These are phyloP conservation scores for Phoebastria nigripes DNA, from an alignment of 2,797 vertebrate genomes.

Conservation along the genomic window DNA sequence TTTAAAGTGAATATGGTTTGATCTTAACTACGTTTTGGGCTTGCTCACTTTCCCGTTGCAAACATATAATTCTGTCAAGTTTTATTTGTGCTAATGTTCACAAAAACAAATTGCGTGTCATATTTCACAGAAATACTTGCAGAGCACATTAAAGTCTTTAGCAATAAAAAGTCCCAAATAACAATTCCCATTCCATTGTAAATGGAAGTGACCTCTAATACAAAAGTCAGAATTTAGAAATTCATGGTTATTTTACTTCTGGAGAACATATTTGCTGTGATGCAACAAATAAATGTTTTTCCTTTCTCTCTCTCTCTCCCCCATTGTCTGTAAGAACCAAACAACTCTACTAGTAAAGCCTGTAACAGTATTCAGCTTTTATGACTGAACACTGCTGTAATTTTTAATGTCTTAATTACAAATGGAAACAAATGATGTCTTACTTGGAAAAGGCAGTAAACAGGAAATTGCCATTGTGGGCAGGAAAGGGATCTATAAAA, in stretches of 20 bases:
- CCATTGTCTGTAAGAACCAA: neutral
- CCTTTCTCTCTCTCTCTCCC: neutral
- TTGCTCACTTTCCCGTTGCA: neutral
- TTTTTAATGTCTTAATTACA: neutral
- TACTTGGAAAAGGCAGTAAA: slow-evolving; percentile 28
- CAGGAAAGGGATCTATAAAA: slow-evolving; percentile 43
- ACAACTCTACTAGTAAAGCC: neutral
- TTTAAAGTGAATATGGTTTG: neutral
- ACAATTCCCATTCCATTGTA: slow-evolving; percentile 24
- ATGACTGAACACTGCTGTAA: neutral
- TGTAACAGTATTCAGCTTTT: neutral
- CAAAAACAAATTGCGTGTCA: neutral
- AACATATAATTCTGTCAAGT: neutral
- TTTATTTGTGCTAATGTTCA: slow-evolving; percentile 11
- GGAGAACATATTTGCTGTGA: slow-evolving; percentile 21
- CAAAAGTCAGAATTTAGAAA: slow-evolving; percentile 53
- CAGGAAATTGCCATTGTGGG: neutral
- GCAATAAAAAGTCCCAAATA: neutral
- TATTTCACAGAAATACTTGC: neutral
- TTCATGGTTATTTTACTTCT: slow-evolving; percentile 46
- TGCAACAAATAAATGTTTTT: neutral
- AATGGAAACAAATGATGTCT: slow-evolving; percentile 23
- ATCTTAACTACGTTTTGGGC: neutral
- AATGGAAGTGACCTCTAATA: slow-evolving; percentile 52
- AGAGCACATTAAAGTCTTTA: neutral